phyloP scores from a whole-genome alignment of 2,888 invertebrate genomes.

The Amiota communis region DNA sequence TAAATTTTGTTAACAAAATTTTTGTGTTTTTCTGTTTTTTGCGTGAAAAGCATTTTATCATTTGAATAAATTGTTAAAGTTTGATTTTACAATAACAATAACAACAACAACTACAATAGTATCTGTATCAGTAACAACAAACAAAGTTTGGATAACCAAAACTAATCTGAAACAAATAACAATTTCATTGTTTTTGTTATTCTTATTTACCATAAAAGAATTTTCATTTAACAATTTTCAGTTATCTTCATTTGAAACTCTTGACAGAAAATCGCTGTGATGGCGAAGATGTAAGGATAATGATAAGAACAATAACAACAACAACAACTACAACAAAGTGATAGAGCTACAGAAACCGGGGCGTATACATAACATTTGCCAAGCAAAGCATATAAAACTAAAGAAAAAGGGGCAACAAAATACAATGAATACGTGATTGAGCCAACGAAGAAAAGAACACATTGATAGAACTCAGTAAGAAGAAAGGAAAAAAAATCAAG shows the following conservation, averaged over 20 bases:
- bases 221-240: conserved; percentile 25
- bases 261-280: background rate
- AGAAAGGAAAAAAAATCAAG: conserved; percentile 10
- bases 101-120: background rate
- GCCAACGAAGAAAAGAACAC: background rate
- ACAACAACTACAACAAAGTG: no score
- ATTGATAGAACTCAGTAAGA: background rate
- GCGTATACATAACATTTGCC: conserved; percentile 15
- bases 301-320: background rate
- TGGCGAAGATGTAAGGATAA: background rate
- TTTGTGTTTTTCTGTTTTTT: background rate
- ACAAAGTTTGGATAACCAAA: background rate
- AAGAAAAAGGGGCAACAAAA: conserved; percentile 9
- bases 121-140: conserved; percentile 1
- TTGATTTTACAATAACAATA: conserved; percentile 7
- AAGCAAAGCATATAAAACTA: conserved; percentile 21
- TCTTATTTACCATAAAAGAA: conserved; percentile 22
- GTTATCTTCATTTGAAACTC: conserved; percentile 9
- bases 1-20: background rate
- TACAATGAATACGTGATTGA: conserved; percentile 20
- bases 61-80: conserved; percentile 30
- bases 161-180: conserved; percentile 34
- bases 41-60: background rate
- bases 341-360: background rate
- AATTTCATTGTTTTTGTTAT: conserved; percentile 9